Evolutionary conservation across 2,888 invertebrate species (phyloP), one percentile per base, ranked within the genome.

Genomic region (Agrenia bidenticulata): DNA sequence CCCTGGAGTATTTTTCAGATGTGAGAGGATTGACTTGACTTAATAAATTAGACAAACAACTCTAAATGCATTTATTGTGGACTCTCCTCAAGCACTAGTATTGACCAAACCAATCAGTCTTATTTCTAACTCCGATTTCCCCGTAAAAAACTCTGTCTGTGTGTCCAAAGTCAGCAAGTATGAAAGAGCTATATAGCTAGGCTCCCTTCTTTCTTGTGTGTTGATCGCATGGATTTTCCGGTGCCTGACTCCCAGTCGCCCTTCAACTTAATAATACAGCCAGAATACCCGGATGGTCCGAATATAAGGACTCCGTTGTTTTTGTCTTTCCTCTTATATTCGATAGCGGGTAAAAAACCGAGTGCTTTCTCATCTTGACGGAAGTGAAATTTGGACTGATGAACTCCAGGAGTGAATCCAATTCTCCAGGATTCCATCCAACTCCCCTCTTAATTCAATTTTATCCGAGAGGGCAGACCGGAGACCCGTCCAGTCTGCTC

Each of bases 31-130:
- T n/a, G n/a, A n/a, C 19, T 45, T 5, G 19, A 45, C 15, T 45
- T 45, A 45, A 45, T 15, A 45, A 45, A 45, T 45, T 45, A 45
- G 45, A 45, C 45, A 45, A 45, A 45, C 45, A 45, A 45, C 9
- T 45, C n/a, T 15, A 45, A 45, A 45, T 45, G 45, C n/a, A 45
- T 45, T 45, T 45, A 45, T 45, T 45, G 45, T 45, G 45, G 45
- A 45, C 19, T 17, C 15, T 17, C n/a, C 45, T 17, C 5, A 17
- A 45, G 45, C 19, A 15, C 45, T 19, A 45, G 45, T 57, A 57
- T 57, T 57, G 56, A 57, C 56, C 56, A 57, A 57, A 57, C 56
- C 56, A 57, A 57, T 57, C 27, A 45, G 19, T 45, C n/a, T 45
- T 45, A 15, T 45, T 19, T 32, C 32, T 11, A 32, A 11, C 32